Evolutionary conservation across 2,888 invertebrate genomes (phyloP).

Genomic region (Ypsolopha sequella): DNA sequence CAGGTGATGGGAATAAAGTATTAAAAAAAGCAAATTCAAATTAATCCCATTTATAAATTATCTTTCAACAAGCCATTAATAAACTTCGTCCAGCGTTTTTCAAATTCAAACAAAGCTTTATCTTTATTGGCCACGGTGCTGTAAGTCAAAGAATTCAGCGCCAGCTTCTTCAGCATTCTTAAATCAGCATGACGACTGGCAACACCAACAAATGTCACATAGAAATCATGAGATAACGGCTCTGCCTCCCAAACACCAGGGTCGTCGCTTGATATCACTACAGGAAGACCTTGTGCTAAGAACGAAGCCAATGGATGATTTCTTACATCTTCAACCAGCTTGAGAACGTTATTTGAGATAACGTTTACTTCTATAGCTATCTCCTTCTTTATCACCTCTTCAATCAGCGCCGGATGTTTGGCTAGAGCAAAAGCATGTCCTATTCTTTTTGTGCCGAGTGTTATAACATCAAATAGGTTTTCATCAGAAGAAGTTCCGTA

Average conservation of each 20-base stretch:
- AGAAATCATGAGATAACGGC: slow-evolving; percentile 79
- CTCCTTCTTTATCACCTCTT: slow-evolving; percentile 66
- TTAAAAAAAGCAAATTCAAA: too few species aligned
- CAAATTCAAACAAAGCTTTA: slow-evolving; percentile 41
- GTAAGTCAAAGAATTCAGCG: slow-evolving; percentile 79
- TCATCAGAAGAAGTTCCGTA: slow-evolving; percentile 75
- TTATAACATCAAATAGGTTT: slow-evolving; percentile 81
- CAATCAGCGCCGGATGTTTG: slow-evolving; percentile 78
- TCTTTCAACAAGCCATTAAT: slow-evolving; percentile 24
- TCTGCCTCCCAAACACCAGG: slow-evolving; percentile 75
- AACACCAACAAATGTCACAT: slow-evolving; percentile 82
- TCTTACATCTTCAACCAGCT: slow-evolving; percentile 71
- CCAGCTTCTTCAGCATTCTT: slow-evolving; percentile 78
- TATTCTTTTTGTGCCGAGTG: slow-evolving; percentile 78
- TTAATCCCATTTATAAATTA: not conserved
- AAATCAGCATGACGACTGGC: slow-evolving; percentile 78
- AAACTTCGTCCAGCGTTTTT: slow-evolving; percentile 51
- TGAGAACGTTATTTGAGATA: slow-evolving; percentile 77
- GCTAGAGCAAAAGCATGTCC: slow-evolving; percentile 82
- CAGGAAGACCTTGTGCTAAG: slow-evolving; percentile 71
- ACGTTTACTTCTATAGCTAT: slow-evolving; percentile 80
- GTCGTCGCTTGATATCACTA: slow-evolving; percentile 77
- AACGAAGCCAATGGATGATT: slow-evolving; percentile 75
- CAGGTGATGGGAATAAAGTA: too few species aligned
- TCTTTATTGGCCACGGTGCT: slow-evolving; percentile 68